phyloP scores from a whole-genome alignment of 2,113 vertebrate species.

The Strix aluco region DNA sequence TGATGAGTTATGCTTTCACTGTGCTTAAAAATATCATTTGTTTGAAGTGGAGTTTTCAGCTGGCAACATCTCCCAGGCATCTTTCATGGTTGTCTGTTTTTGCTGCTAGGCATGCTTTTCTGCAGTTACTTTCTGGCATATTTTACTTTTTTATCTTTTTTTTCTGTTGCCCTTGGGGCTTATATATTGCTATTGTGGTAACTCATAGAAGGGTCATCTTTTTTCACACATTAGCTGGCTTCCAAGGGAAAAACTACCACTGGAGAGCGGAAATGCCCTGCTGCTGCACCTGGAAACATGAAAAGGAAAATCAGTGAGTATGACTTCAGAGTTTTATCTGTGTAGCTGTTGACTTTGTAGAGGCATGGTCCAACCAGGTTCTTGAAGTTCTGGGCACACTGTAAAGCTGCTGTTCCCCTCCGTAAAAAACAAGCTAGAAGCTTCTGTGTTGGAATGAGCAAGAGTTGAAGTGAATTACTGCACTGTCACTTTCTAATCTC shows the following conservation, averaged over 20 bases:
- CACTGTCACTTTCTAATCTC: neutral
- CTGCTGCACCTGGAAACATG: constrained; percentile 77
- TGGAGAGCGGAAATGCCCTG: constrained; percentile 71
- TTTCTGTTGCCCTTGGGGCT: neutral
- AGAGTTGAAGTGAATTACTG: neutral
- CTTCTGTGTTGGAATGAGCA: neutral
- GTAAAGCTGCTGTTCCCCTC: neutral
- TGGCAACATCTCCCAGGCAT: neutral
- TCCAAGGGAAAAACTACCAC: constrained; percentile 82
- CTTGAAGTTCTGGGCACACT: neutral
- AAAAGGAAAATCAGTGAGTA: constrained; percentile 94
- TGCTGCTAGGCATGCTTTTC: neutral
- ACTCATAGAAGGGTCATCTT: neutral
- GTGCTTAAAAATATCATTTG: neutral
- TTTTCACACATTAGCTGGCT: constrained; percentile 81
- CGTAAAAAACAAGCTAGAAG: neutral
- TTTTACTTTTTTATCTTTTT: neutral
- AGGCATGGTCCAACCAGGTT: neutral
- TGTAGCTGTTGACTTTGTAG: neutral
- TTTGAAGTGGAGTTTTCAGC: neutral
- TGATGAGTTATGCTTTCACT: neutral
- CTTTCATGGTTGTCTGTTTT: neutral
- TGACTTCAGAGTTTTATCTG: neutral
- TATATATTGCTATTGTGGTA: neutral
- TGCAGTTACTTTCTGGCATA: neutral